Conservation (phyloP, 2,888 invertebrate genomes). For the Agriotes lineatus region DNA sequence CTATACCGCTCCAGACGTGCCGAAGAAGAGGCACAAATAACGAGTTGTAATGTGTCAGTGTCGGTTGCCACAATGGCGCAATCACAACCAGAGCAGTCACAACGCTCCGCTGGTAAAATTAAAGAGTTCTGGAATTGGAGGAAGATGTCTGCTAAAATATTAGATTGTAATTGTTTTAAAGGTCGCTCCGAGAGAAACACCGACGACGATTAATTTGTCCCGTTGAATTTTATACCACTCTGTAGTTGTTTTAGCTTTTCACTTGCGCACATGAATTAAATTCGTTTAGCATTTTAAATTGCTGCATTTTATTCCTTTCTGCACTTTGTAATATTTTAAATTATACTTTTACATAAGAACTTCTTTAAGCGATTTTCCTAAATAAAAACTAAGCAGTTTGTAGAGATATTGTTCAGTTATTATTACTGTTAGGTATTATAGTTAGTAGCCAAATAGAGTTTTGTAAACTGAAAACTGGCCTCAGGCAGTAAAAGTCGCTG, state of each 20-base stretch:
- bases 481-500: no score
- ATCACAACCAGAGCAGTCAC: constrained; percentile 23
- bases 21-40: constrained; percentile 36
- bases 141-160: constrained; percentile 25
- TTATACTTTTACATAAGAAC: not conserved
- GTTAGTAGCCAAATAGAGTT: no score
- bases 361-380: not conserved
- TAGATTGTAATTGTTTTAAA: constrained; percentile 33
- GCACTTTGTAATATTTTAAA: not conserved
- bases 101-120: constrained; percentile 22
- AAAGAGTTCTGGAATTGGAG: constrained; percentile 12
- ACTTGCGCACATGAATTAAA: constrained; percentile 12
- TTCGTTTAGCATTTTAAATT: not conserved
- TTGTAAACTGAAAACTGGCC: no score
- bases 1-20: constrained; percentile 28
- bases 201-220: constrained; percentile 26
- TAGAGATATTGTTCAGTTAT: no score
- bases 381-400: no score
- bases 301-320: not conserved
- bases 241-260: not conserved
- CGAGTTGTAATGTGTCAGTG: constrained; percentile 38
- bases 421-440: no score
- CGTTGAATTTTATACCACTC: not conserved
- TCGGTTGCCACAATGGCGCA: constrained; percentile 31
- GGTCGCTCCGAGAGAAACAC: constrained; percentile 10